Base-by-base conservation (phyloP, 2,113 vertebrate genomes). In the Brachypodius melanocephalos region DNA sequence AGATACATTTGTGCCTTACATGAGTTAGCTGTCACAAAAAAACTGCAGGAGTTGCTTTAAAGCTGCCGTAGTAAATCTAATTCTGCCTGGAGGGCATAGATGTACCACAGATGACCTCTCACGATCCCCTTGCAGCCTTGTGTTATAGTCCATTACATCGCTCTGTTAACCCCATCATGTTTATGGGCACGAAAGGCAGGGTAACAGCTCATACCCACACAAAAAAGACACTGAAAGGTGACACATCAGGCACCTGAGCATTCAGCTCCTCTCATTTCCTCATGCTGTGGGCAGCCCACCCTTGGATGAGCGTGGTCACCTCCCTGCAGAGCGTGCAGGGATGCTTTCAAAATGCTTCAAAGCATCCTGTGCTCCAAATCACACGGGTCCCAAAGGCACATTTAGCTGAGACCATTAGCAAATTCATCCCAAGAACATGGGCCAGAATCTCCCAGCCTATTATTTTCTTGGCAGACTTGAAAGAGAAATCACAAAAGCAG, bases 311-410 rank as follows among this genome's bases (percentile, higher is more conserved):
- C 24, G 24, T 1, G 1, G 26, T 51, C 54, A 38, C 32, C 26
- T 48, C 49, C 31, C 32, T 18, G 59, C 72, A 61, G 67, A 66
- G 40, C 6, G 0, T n/a, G 55, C 66, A 48, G 29, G 34, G 66
- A 34, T 69, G 55, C 72, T 77, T 55, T 72, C 1, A 0, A 6
- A 55, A 9, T 0, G 2, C 74, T 58, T 72, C 73, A 59, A 32
- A 85, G 58, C 66, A 78, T 65, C 26, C 52, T 40, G 25, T 85
- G 81, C 89, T 75, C 84, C 69, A 87, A 48, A 89, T 75, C 88
- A 77, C 91, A 71, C 17, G 7, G 78, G 42, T 77, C 93, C 75
- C 66, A 72, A 51, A 73, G 93, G 90, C 90, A 94, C 88, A 82
- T 80, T 88, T 94, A 88, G 67, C 88, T 61, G 88, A 67, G 49